Percentiles rank a stretch among this genome's conserved stretches.
Evolutionary conservation across 2,113 vertebrate species (phyloP).

Genomic region (Oryzias javanicus): DNA sequence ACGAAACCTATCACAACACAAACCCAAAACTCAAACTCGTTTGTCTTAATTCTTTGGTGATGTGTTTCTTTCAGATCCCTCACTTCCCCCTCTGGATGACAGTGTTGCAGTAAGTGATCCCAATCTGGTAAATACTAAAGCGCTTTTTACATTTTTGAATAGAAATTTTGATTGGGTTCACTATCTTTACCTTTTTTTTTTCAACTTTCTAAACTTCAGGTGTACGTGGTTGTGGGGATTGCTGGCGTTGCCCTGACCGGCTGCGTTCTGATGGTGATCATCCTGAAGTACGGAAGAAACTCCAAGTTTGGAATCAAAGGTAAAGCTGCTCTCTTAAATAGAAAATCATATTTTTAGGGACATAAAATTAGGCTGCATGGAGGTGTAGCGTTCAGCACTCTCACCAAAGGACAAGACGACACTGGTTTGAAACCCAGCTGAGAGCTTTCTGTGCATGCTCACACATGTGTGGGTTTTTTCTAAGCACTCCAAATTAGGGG

Average conservation of each 20-base stretch:
- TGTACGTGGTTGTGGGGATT: constrained; percentile 94
- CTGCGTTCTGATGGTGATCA: constrained; percentile 91
- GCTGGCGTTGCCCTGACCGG: constrained; percentile 92
- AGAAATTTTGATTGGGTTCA: not conserved
- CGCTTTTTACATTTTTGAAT: not conserved
- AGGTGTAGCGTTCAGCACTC: too few species aligned
- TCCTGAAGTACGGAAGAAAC: constrained; percentile 94
- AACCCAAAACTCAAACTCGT: not conserved
- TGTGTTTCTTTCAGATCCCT: constrained; percentile 44
- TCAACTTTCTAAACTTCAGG: constrained; percentile 69
- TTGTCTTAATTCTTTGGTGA: not conserved
- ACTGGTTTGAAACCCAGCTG: too few species aligned
- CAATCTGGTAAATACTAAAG: not conserved
- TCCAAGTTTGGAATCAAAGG: constrained; percentile 99
- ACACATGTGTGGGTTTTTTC: too few species aligned
- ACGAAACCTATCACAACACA: not conserved
- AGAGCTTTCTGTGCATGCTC: too few species aligned
- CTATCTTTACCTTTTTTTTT: not conserved
- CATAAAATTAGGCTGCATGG: not conserved
- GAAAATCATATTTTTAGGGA: not conserved
- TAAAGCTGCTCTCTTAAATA: constrained; percentile 61
- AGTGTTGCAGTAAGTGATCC: constrained; percentile 69
- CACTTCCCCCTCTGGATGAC: constrained; percentile 58
- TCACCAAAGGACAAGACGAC: too few species aligned
- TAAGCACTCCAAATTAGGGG: too few species aligned